Evolutionary conservation across 2,113 vertebrate species (phyloP), one percentile per base, ranked within the genome.

Genomic region (Cricetomys ansorgei): DNA sequence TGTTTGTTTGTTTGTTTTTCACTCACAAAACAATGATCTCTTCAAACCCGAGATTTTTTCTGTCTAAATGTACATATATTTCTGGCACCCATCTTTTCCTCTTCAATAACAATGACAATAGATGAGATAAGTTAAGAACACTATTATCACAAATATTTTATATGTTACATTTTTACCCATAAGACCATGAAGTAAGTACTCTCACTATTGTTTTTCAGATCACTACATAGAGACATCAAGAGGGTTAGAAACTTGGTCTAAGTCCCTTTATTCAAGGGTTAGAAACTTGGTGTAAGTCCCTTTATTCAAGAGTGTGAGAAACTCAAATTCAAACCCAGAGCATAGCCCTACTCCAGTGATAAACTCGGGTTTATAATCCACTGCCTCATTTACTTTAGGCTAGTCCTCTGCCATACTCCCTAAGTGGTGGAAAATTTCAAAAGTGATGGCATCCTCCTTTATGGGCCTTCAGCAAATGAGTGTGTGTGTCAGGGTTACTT

Each of bases 161-260:
- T 40, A 65, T 57, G 75, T 70, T 80, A 25, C 62, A 5, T 91
- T 89, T 93, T 93, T 80, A 19, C 19, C 96, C 10, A 45, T 83
- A 87, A 87, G 94, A 89, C 37, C 77, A 6, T 73, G 4, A 83
- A 4, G 4, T 50, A 83, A 91, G 53, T 65, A 53, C 7, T 83
- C 37, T 75, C 85, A 85, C 88, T 92, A 67, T 17, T 79, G 11
- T 75, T 92, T 76, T 96, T 88, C 43, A 91, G 12, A n/a, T 83
- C 40, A 94, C 62, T 57, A 83, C 62, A 92, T 11, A 79, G 37
- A 91, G 83, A 3, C 48, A 25, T 75, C 48, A 37, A 85, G 40
- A 69, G 17, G 17, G 6, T 91, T 65, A 72, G 53, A 70, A 69
- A 91, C 48, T 67, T 91, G 19, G 29, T 50, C 4, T 57, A 64